Base-by-base conservation (phyloP, 1,140 invertebrate genomes). In the Drosophila truncata region DNA sequence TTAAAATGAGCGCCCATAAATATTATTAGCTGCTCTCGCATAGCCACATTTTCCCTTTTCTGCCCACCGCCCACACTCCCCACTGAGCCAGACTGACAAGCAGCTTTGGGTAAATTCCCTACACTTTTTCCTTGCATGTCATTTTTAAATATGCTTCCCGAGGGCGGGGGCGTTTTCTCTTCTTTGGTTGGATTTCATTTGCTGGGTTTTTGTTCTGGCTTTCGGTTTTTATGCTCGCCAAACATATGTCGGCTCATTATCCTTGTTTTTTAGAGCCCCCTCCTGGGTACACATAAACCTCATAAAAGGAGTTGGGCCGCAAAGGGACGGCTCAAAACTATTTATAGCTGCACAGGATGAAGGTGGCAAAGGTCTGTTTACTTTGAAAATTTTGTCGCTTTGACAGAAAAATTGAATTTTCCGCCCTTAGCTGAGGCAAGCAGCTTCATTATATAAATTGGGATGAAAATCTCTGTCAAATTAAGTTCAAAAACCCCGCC, bases 1-100 rank as follows among this genome's bases (percentile, higher is more conserved):
- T 90, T 91, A 82, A 79, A 85, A 90, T 81, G 85, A 90, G 72
- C 63, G 39, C 69, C 78, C 85, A 85, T 88, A 90, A 88, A 88
- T 88, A 88, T 82, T 88, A 91, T 90, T 90, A 87, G 83, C 76
- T 80, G 64, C 60, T 62, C 61, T 71, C 27, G 25, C 37, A 46
- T 35, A 47, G 13, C 37, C 57, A 60, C 50, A 73, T 73, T 50
- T 59, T 60, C 23, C 18, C 20, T 44, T 31, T 55, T 18, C 39
- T 16, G 31, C 25, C 23, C 44, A 54, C 39, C 20, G 4, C 14
- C 23, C 46, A 47, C 9, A 31, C 50, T 25, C 58, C 33, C 18
- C 31, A 18, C 37, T 41, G 50, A 44, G 25, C 46, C 20, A 69
- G 80, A 64, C 61, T 71, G 80, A 88, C 71, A 78, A 71, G 47